These are phyloP conservation scores for Drosophila pegasa DNA, from an alignment of 2,888 invertebrate genomes.

Conservation along the genomic window DNA sequence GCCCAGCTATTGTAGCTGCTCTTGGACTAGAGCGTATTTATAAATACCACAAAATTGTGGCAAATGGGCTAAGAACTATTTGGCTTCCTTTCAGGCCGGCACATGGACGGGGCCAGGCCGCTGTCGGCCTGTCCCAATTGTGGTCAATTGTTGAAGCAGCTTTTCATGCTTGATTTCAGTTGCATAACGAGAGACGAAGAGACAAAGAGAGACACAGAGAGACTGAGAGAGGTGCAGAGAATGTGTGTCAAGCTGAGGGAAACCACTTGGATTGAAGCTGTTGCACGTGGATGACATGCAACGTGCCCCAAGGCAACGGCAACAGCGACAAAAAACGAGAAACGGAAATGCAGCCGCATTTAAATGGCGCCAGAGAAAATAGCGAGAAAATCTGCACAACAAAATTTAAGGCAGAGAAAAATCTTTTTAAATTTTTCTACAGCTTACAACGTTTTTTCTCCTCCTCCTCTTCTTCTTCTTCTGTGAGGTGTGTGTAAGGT, in stretches of 20 bases:
- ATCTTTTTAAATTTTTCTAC: neutral
- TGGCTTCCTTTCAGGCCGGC: conserved; percentile 63
- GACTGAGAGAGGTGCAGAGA: conserved; percentile 19
- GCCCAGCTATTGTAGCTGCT: conserved; percentile 3
- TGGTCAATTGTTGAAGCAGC: conserved; percentile 73
- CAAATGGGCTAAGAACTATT: conserved; percentile 77
- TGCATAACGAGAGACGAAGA: conserved; percentile 59
- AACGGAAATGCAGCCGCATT: conserved; percentile 59
- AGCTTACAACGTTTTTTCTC: neutral
- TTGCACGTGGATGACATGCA: conserved; percentile 43
- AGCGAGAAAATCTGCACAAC: conserved; percentile 11
- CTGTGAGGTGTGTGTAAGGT: conserved; percentile 24
- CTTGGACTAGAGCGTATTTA: conserved; percentile 40
- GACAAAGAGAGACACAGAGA: conserved; percentile 9
- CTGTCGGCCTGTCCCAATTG: conserved; percentile 69
- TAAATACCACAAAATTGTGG: conserved; percentile 62
- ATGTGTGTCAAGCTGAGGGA: conserved; percentile 61
- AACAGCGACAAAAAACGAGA: conserved; percentile 18
- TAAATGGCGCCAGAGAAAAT: conserved; percentile 52
- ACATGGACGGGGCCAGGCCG: conserved; percentile 32
- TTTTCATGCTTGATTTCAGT: conserved; percentile 67
- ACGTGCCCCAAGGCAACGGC: conserved; percentile 34
- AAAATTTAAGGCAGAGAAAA: conserved; percentile 7
- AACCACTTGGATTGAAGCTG: conserved; percentile 8
- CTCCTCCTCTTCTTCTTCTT: neutral